These are phyloP conservation scores for Neodiprion fabricii DNA, from an alignment of 1,140 invertebrate species.

Conservation along the genomic window DNA sequence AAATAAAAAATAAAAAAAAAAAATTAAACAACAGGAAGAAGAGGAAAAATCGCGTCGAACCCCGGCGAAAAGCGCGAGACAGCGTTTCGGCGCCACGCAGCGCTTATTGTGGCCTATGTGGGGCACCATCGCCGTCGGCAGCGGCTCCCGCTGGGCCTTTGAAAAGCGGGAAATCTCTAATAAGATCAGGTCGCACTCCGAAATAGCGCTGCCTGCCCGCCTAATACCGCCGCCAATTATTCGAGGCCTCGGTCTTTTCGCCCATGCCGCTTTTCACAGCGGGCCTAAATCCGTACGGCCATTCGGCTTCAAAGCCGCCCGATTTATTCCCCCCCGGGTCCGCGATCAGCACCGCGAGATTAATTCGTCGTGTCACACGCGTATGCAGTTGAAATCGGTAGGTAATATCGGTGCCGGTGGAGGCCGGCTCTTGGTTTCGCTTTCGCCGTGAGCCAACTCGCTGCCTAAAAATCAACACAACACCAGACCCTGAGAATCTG, in stretches of 20 bases:
- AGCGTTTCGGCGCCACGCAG: background rate
- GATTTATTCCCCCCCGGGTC: background rate
- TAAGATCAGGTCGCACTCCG: background rate
- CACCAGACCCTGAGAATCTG: background rate
- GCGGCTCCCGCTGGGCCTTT: background rate
- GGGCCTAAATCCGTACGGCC: background rate
- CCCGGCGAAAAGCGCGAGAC: background rate
- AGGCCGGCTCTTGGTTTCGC: background rate
- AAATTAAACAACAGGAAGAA: background rate
- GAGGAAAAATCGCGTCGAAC: background rate
- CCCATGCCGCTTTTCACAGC: background rate
- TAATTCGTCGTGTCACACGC: background rate
- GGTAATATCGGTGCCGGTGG: background rate
- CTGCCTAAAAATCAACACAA: background rate
- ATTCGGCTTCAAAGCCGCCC: background rate
- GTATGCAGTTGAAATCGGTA: background rate
- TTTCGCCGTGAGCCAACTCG: background rate
- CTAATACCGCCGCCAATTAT: slow-evolving; percentile 7
- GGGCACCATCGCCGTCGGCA: slow-evolving; percentile 6
- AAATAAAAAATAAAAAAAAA: too few relatives aligned
- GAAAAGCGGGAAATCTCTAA: slow-evolving; percentile 1
- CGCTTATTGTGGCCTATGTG: slow-evolving; percentile 6
- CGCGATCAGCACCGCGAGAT: background rate
- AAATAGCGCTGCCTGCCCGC: background rate
- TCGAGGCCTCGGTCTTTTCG: background rate